Percentiles rank a stretch among this genome's conserved stretches.
Conservation (phyloP, 1,140 invertebrate species). For the Eriocheir sinensis region DNA sequence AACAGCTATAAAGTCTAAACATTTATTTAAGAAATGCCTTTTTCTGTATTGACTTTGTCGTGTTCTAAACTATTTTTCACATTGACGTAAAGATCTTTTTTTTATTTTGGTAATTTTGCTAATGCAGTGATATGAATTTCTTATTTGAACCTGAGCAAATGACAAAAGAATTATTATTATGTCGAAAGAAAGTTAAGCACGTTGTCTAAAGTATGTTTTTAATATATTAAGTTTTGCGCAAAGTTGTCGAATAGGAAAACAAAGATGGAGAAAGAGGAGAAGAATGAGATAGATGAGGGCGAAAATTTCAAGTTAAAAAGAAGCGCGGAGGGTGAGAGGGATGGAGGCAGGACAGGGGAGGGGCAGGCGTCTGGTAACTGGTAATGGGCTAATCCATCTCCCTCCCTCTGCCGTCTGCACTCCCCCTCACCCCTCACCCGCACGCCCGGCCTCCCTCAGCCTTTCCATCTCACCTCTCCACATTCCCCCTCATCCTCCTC, state of each 20-base stretch:
- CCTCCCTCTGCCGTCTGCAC: background rate
- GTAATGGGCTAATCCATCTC: constrained; percentile 33
- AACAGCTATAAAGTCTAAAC: no score
- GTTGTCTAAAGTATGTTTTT: no score
- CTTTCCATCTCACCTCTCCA: background rate
- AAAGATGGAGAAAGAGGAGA: background rate
- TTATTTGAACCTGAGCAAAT: no score
- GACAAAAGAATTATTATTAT: no score
- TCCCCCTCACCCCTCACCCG: background rate
- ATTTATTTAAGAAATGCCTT: no score
- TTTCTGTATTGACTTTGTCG: no score
- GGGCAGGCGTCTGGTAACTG: background rate
- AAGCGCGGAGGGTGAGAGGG: background rate
- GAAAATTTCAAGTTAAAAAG: background rate
- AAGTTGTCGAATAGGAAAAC: background rate
- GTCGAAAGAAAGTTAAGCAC: no score
- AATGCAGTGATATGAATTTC: no score
- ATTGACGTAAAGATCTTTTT: no score
- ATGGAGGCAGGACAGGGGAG: background rate
- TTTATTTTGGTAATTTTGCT: no score
- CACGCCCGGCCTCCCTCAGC: background rate
- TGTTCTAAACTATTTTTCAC: no score
- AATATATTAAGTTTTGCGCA: no score
- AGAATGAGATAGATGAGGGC: background rate
- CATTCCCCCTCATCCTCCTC: background rate